Conservation (phyloP, 2,888 invertebrate genomes). For the Glomeris marginata region DNA sequence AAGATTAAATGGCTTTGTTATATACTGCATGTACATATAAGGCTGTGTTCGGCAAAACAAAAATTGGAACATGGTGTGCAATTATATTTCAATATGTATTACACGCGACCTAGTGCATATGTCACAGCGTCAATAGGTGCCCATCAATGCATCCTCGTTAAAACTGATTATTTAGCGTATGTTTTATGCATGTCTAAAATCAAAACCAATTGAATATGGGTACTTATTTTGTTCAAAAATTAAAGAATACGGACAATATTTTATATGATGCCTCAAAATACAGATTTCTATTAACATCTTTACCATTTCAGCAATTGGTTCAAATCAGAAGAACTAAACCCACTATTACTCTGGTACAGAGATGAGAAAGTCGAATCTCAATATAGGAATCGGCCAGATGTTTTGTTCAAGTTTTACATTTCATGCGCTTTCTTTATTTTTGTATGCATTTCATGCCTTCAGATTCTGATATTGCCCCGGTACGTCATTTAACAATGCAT, state of each 20-base stretch:
- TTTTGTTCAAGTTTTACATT: conserved; percentile 71
- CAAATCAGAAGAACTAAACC: conserved; percentile 56
- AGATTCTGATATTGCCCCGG: conserved; percentile 62
- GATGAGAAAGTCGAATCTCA: conserved; percentile 55
- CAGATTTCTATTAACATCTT: conserved; percentile 1
- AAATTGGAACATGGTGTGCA: no score
- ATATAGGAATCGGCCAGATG: conserved; percentile 63
- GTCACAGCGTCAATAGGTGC: no score
- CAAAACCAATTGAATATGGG: not conserved
- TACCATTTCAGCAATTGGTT: conserved; percentile 39
- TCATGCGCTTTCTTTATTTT: conserved; percentile 64
- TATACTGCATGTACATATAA: no score
- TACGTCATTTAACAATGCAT: conserved; percentile 32
- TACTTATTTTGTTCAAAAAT: conserved; percentile 3
- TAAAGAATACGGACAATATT: conserved; percentile 1
- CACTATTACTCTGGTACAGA: conserved; percentile 66
- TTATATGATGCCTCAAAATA: not conserved
- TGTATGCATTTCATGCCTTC: conserved; percentile 57
- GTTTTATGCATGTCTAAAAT: no score
- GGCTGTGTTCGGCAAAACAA: no score
- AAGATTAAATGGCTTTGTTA: no score
- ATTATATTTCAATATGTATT: no score
- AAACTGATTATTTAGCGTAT: no score
- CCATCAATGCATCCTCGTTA: no score
- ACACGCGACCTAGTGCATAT: no score